phyloP scores from a whole-genome alignment of 1,140 invertebrate genomes.

The Probaryconus sp. region DNA sequence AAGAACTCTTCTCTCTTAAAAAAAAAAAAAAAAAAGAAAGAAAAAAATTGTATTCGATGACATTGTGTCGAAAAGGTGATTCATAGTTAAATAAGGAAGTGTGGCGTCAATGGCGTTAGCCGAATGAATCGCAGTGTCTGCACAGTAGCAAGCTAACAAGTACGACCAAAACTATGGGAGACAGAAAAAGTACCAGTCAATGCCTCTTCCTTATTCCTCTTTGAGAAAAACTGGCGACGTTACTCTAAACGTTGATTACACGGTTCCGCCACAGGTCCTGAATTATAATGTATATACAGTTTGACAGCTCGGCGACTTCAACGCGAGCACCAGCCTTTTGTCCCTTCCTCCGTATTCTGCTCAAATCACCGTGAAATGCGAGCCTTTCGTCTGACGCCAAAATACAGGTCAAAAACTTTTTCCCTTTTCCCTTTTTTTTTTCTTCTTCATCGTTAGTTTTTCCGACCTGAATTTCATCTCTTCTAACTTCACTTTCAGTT shows the following conservation, averaged over 20 bases:
- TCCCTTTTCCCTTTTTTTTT: slow-evolving; percentile 41
- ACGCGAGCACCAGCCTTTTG: slow-evolving; percentile 66
- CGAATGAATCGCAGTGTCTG: slow-evolving; percentile 15
- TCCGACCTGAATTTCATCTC: not conserved
- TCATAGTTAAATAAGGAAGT: slow-evolving; percentile 3
- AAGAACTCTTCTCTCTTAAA: too few relatives aligned
- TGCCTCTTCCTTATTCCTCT: too few relatives aligned
- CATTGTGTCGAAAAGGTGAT: slow-evolving; percentile 15
- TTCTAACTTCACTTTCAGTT: too few relatives aligned
- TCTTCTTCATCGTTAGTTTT: slow-evolving; percentile 33
- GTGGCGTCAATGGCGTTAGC: slow-evolving; percentile 16
- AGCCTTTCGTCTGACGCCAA: slow-evolving; percentile 62
- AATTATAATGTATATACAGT: slow-evolving; percentile 59
- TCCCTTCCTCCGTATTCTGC: slow-evolving; percentile 73
- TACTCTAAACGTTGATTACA: slow-evolving; percentile 69
- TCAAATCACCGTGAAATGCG: slow-evolving; percentile 73
- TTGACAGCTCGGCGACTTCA: slow-evolving; percentile 59
- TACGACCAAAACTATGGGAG: slow-evolving; percentile 37
- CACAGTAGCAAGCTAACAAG: slow-evolving; percentile 47
- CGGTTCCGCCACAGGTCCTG: slow-evolving; percentile 44
- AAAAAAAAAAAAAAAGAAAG: too few relatives aligned
- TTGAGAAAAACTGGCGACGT: slow-evolving; percentile 44
- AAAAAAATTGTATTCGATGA: slow-evolving; percentile 1
- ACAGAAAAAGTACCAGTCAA: slow-evolving; percentile 47
- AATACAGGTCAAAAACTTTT: slow-evolving; percentile 61